phyloP scores from a whole-genome alignment of 2,797 vertebrate species.

The Myoxocephalus aenaeus region DNA sequence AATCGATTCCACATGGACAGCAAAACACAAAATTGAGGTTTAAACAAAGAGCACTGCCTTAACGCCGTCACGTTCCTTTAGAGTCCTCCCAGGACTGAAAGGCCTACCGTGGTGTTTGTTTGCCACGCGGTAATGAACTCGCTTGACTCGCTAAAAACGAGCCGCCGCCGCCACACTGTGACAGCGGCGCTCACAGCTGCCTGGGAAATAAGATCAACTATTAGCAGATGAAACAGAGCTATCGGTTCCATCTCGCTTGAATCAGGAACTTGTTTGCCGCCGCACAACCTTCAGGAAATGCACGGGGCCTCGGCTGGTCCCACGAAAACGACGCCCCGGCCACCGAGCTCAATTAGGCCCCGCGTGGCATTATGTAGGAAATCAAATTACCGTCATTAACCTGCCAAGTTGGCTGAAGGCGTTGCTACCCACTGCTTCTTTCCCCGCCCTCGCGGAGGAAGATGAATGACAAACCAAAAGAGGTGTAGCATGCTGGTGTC shows the following conservation, averaged over 20 bases:
- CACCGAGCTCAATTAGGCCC: slow-evolving; percentile 88
- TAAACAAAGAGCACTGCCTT: slow-evolving; percentile 40
- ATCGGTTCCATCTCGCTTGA: slow-evolving; percentile 66
- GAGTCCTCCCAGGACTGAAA: slow-evolving; percentile 64
- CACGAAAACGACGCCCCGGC: slow-evolving; percentile 70
- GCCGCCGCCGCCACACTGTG: slow-evolving; percentile 60
- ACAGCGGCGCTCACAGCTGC: slow-evolving; percentile 66
- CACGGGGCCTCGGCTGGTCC: slow-evolving; percentile 62
- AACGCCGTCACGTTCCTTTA: slow-evolving; percentile 42
- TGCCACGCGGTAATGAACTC: slow-evolving; percentile 78
- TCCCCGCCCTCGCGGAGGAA: slow-evolving; percentile 75
- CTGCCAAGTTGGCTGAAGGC: slow-evolving; percentile 97
- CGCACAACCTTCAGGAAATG: slow-evolving; percentile 75
- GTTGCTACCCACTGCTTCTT: slow-evolving; percentile 93
- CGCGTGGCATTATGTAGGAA: slow-evolving; percentile 89
- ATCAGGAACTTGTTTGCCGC: slow-evolving; percentile 78
- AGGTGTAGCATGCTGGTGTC: slow-evolving; percentile 89
- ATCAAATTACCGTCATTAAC: slow-evolving; percentile 99
- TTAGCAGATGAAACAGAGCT: slow-evolving; percentile 70
- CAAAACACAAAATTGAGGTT: slow-evolving; percentile 43
- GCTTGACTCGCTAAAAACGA: slow-evolving; percentile 74
- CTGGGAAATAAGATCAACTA: slow-evolving; percentile 74
- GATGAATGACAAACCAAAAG: slow-evolving; percentile 90
- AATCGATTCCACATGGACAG: slow-evolving; percentile 1
- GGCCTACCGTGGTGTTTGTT: slow-evolving; percentile 74